Percentiles rank a stretch among this genome's conserved stretches.
phyloP scores from a whole-genome alignment of 2,888 invertebrate genomes.

The Lithophane semibrunnea region DNA sequence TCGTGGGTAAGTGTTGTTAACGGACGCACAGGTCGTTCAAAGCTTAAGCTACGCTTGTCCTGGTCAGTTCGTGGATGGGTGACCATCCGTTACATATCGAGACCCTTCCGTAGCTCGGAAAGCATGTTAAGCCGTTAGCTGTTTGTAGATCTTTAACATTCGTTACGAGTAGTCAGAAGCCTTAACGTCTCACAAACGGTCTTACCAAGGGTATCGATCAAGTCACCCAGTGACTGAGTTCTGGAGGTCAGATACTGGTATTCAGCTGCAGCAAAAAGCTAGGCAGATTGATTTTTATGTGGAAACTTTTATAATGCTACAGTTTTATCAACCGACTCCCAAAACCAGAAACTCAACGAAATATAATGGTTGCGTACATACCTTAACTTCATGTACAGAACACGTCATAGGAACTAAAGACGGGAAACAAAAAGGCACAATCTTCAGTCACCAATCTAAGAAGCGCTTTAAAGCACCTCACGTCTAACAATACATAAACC shows the following conservation, averaged over 20 bases:
- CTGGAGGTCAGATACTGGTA: background rate
- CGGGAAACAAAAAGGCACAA: background rate
- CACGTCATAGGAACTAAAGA: background rate
- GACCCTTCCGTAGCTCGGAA: too few relatives aligned
- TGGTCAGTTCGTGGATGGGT: too few relatives aligned
- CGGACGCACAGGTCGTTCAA: too few relatives aligned
- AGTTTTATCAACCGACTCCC: background rate
- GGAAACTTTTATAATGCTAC: background rate
- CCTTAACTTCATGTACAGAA: background rate
- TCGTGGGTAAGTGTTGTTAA: too few relatives aligned
- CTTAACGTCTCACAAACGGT: too few relatives aligned
- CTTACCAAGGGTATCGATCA: too few relatives aligned
- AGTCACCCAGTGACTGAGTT: too few relatives aligned
- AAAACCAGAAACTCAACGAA: background rate
- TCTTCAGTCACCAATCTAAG: background rate
- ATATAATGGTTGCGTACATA: background rate
- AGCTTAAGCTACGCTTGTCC: too few relatives aligned
- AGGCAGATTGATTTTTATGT: background rate
- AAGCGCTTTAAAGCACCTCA: constrained; percentile 21
- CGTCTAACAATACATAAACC: constrained; percentile 14
- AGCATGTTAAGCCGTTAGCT: too few relatives aligned
- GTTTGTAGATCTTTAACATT: background rate
- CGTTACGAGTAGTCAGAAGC: too few relatives aligned
- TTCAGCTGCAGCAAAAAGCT: background rate
- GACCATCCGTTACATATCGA: too few relatives aligned